Evolutionary conservation across 1,140 invertebrate species (phyloP), one percentile per base, ranked within the genome.

Genomic region (Ganaspis sp.): DNA sequence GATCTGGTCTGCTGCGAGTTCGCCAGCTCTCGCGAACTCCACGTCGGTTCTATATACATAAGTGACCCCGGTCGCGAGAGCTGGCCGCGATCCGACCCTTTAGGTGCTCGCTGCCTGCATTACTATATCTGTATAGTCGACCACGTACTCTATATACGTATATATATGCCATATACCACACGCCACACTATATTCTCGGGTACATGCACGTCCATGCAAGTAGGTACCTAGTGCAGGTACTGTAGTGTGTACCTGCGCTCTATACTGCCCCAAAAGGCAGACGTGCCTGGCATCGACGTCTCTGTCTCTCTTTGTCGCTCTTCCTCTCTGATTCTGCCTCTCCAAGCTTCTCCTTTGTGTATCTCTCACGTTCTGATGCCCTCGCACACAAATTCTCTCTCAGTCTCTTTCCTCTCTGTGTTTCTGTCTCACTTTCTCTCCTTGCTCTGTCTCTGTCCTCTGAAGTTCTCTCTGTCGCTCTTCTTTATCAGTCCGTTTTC

Each of bases 271-370:
- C 87, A 87, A 89, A 89, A 87, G 87, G 87, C 88, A 84, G 87
- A 90, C 89, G 89, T 90, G 87, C 90, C 79, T 86, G 85, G 90
- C 88, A 90, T 90, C 89, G 86, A 87, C 84, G 85, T 86, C 83
- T 83, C 83, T 83, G 83, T 82, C 19, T 69, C 42, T 73, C 64
- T 70, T 69, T 53, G 45, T 70, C 78, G 40, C 75, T 70, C 69
- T 58, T 76, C 29, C 76, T 74, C 69, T 72, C 49, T 70, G n/a
- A 54, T 72, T 37, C 15, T 23, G 49, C 3, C 29, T 69, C 29
- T 34, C 76, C 38, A 29, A 70, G 69, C 81, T 72, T 78, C 72
- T 70, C 76, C 45, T 49, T 49, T 49, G 45, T 49, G 45, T 58
- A 21, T 70, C 70, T 58, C 74, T 72, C 76, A 49, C 21, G 58